Evolutionary conservation across 2,113 vertebrate species (phyloP).

Genomic region (Parotia lawesii): DNA sequence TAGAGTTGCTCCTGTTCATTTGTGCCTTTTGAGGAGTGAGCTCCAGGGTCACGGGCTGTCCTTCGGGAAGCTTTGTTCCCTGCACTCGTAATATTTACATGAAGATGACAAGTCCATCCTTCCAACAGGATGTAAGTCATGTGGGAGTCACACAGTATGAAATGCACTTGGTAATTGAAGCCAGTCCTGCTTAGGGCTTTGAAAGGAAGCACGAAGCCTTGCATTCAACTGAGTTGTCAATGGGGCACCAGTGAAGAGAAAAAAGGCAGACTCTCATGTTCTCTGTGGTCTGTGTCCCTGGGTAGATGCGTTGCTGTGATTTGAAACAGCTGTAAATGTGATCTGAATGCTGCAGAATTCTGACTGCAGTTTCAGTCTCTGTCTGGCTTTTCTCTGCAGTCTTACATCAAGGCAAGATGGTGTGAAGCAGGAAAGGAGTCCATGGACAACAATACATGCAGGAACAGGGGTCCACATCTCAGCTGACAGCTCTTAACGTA

Average conservation of each 20-base stretch:
- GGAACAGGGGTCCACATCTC: not conserved
- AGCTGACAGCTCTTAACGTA: not conserved
- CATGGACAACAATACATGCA: not conserved
- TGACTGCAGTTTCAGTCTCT: not conserved
- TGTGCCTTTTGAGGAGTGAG: not conserved
- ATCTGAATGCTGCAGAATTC: not conserved
- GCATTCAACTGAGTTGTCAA: not conserved
- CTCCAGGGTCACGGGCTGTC: not conserved
- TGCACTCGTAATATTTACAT: not conserved
- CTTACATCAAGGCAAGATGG: not conserved
- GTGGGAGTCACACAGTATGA: not conserved
- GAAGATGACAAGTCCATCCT: not conserved
- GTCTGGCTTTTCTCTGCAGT: not conserved
- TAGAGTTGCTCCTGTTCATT: not conserved
- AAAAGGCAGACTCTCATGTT: not conserved
- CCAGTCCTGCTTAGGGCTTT: not conserved
- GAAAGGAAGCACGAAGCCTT: not conserved
- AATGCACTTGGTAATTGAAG: not conserved
- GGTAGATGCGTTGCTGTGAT: not conserved
- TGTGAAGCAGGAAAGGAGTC: not conserved
- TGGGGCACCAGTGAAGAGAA: not conserved
- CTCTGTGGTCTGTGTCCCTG: not conserved
- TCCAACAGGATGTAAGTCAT: not conserved
- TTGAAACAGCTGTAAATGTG: constrained; percentile 13
- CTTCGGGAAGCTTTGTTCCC: not conserved